Evolutionary conservation across 2,113 vertebrate genomes (phyloP).

Genomic region (Protobothrops flavoviridis): DNA sequence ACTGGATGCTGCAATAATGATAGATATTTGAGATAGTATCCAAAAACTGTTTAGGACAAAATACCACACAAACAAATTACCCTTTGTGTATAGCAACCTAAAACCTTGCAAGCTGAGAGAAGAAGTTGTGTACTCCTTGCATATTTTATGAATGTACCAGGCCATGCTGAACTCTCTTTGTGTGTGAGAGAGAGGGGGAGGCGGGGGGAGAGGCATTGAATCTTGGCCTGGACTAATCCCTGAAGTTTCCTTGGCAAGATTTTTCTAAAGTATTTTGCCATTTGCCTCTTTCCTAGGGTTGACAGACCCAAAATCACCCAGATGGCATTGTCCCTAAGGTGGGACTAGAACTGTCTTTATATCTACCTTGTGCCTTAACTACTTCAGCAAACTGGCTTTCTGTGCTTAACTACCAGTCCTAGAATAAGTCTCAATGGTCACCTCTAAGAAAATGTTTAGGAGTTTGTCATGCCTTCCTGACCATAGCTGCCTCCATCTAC

Average conservation of each 20-base stretch:
- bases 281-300: background rate
- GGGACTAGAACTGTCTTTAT: background rate
- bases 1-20: background rate
- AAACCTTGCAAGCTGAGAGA: background rate
- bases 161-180: background rate
- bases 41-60: conserved; percentile 1
- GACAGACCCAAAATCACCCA: background rate
- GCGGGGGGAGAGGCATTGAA: too few species aligned
- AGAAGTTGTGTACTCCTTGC: background rate
- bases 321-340: background rate
- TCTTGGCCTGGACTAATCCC: background rate
- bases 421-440: background rate
- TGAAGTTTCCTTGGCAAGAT: background rate
- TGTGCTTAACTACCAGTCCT: background rate
- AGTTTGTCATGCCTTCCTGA: background rate
- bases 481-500: background rate
- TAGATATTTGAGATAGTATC: background rate
- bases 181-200: too few species aligned
- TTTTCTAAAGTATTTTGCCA: background rate
- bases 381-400: background rate
- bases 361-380: background rate
- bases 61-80: background rate
- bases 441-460: background rate
- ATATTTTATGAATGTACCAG: conserved; percentile 4
- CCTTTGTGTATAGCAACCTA: background rate